phyloP scores from a whole-genome alignment of 2,797 vertebrate genomes.

The Pseudomugil gertrudae region DNA sequence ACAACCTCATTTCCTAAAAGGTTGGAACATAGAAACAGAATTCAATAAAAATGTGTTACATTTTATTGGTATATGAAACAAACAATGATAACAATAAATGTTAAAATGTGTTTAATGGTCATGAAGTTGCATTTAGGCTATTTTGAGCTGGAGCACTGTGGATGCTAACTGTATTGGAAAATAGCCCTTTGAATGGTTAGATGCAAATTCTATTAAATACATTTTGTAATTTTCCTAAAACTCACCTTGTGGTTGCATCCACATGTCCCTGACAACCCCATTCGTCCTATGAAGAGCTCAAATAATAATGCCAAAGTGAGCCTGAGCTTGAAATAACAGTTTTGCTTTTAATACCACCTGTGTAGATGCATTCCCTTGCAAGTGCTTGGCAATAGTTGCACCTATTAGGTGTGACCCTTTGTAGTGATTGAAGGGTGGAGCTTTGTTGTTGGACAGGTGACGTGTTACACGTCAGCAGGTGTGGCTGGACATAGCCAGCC shows the following conservation, averaged over 20 bases:
- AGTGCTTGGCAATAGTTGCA: too few relatives aligned
- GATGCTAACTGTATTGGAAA: background rate
- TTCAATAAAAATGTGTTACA: background rate
- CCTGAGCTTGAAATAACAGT: constrained; percentile 2
- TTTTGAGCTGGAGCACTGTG: too few relatives aligned
- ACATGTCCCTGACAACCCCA: background rate
- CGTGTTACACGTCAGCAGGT: too few relatives aligned
- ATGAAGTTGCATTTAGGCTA: too few relatives aligned
- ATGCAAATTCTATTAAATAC: background rate
- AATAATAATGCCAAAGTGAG: background rate
- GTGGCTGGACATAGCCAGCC: too few relatives aligned
- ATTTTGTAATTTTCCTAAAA: constrained; percentile 12
- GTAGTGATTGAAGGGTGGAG: too few relatives aligned
- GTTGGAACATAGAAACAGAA: background rate
- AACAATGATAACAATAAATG: background rate
- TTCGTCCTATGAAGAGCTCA: constrained; percentile 19
- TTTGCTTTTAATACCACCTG: constrained; percentile 1
- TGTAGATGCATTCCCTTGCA: too few relatives aligned
- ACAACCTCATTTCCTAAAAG: constrained; percentile 2
- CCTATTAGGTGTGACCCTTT: too few relatives aligned
- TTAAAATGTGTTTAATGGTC: background rate
- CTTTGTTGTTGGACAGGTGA: too few relatives aligned
- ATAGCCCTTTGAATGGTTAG: background rate
- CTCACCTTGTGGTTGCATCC: background rate
- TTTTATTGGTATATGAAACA: background rate